Evolutionary conservation across 2,113 vertebrate species (phyloP).

Genomic region (Paramisgurnus dabryanus): DNA sequence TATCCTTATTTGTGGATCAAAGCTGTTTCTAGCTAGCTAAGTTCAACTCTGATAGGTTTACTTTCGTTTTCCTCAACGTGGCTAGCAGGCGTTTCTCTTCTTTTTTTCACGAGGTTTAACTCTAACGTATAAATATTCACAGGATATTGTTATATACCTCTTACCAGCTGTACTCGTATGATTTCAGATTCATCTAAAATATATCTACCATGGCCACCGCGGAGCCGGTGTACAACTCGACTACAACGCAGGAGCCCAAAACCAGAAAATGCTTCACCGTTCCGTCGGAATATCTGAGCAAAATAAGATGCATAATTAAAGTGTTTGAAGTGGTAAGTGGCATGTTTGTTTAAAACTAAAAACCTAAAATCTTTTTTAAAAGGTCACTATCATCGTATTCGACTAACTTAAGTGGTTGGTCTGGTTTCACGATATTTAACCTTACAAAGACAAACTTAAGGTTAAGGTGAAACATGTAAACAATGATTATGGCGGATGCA

Average conservation of each 20-base stretch:
- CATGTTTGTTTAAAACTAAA: neutral
- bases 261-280: neutral
- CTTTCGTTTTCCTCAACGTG: neutral
- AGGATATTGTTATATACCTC: no score
- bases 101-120: neutral
- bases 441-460: neutral
- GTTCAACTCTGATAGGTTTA: neutral
- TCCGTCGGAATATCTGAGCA: neutral
- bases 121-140: no score
- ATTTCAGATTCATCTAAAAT: neutral
- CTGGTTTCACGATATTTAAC: neutral
- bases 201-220: conserved; percentile 5
- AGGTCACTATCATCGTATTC: neutral
- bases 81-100: neutral
- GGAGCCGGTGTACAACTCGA: conserved; percentile 47
- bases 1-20: neutral
- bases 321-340: conserved; percentile 45
- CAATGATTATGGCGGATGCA: no score
- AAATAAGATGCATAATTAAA: conserved; percentile 15
- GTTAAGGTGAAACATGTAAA: neutral
- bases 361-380: no score
- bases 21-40: neutral
- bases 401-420: neutral
- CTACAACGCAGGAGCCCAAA: neutral
- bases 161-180: no score